Conservation (phyloP, 2,888 invertebrate species). For the Thereva nobilitata region DNA sequence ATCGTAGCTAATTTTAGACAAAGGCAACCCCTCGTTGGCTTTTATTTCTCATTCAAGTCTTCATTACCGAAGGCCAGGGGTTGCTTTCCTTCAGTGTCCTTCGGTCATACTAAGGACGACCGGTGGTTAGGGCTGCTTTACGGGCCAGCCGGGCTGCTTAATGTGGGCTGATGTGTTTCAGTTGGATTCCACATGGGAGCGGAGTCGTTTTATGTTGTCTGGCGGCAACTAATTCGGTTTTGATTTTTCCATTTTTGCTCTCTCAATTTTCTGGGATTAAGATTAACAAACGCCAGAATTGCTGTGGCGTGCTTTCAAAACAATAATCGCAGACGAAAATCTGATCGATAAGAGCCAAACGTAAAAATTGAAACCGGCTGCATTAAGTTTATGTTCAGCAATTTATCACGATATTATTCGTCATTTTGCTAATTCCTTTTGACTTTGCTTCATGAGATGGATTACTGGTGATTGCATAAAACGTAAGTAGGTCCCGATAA, state of each 20-base stretch:
- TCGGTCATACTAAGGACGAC: conserved; percentile 4
- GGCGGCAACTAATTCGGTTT: conserved; percentile 13
- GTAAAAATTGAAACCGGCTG: no score
- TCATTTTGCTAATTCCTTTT: no score
- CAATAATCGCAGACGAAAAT: no score
- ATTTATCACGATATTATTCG: no score
- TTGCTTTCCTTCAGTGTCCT: conserved; percentile 10
- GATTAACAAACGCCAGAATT: not conserved
- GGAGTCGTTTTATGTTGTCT: conserved; percentile 9
- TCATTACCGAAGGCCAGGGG: conserved; percentile 27
- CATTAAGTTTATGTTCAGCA: no score
- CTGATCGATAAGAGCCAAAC: no score
- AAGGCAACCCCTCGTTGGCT: conserved; percentile 33
- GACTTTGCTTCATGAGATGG: no score
- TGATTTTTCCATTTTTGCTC: conserved; percentile 16
- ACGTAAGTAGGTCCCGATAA: no score
- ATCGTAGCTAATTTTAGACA: conserved; percentile 48
- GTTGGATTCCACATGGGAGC: conserved; percentile 1
- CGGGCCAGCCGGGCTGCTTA: conserved; percentile 6
- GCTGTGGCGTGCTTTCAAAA: no score
- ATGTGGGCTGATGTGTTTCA: not conserved
- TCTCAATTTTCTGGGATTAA: conserved; percentile 1
- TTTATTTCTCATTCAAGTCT: conserved; percentile 32
- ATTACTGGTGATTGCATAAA: no score
- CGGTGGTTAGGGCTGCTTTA: conserved; percentile 9